Evolutionary conservation across 2,113 vertebrate genomes (phyloP).

Genomic region (Leptobrachium leishanense): DNA sequence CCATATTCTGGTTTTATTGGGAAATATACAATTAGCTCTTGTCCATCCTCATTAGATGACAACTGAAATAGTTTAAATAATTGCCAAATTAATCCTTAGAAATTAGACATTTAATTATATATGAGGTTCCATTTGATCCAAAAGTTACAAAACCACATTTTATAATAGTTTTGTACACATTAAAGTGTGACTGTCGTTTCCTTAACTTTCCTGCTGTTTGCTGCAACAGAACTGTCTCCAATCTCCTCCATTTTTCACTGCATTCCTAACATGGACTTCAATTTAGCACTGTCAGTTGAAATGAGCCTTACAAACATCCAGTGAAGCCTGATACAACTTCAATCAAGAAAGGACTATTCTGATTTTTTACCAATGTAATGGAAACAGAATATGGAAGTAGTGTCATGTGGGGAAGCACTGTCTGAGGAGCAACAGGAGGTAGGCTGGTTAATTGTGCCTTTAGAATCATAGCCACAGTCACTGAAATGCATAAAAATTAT

Average conservation of each 20-base stretch:
- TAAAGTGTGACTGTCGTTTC: not conserved
- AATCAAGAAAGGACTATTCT: slow-evolving; percentile 52
- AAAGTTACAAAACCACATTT: no score
- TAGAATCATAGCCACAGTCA: slow-evolving; percentile 44
- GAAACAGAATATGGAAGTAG: slow-evolving; percentile 52
- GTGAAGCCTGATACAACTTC: slow-evolving; percentile 48
- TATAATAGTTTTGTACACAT: no score
- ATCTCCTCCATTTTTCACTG: slow-evolving; percentile 35
- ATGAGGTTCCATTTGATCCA: no score
- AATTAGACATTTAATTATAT: no score
- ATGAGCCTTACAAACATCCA: slow-evolving; percentile 37
- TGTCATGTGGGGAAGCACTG: slow-evolving; percentile 51
- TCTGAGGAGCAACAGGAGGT: slow-evolving; percentile 54
- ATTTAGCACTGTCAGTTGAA: slow-evolving; percentile 42
- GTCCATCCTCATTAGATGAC: no score
- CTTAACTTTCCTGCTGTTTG: slow-evolving; percentile 35
- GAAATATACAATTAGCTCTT: no score
- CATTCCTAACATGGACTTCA: slow-evolving; percentile 45
- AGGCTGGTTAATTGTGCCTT: slow-evolving; percentile 51
- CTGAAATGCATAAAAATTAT: slow-evolving; percentile 32
- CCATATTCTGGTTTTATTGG: no score
- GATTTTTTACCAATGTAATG: slow-evolving; percentile 55
- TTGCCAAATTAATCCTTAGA: no score
- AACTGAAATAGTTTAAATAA: no score
- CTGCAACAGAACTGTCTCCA: slow-evolving; percentile 25